These are phyloP conservation scores for Heliconius cydno DNA, from an alignment of 2,888 invertebrate genomes.

Conservation along the genomic window DNA sequence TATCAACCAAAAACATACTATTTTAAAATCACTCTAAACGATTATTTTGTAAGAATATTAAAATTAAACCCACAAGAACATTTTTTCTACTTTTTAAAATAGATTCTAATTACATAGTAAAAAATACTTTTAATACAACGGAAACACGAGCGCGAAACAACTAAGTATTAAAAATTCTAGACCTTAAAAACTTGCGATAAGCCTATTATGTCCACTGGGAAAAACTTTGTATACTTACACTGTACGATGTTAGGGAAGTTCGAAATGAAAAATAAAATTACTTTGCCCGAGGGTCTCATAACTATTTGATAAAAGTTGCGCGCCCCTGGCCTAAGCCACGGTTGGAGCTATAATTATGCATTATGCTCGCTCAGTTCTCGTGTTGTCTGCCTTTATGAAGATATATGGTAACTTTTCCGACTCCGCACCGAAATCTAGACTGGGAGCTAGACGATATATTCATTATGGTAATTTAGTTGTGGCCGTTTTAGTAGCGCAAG, in stretches of 20 bases:
- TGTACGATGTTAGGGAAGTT: conserved; percentile 35
- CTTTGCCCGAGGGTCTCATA: conserved; percentile 49
- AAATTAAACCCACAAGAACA: too few relatives aligned
- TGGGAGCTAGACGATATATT: conserved; percentile 33
- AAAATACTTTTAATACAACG: background rate
- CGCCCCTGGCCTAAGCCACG: conserved; percentile 52
- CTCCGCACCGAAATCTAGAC: conserved; percentile 49
- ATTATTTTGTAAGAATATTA: too few relatives aligned
- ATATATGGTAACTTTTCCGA: conserved; percentile 63
- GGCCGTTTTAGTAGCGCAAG: background rate
- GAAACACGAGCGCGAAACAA: conserved; percentile 1
- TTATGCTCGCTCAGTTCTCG: conserved; percentile 54
- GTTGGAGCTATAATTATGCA: conserved; percentile 64
- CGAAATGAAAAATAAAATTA: conserved; percentile 49
- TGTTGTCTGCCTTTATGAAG: conserved; percentile 67
- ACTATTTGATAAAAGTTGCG: conserved; percentile 56
- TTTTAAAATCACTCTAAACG: too few relatives aligned
- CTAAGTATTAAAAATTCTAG: conserved; percentile 36
- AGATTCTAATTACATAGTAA: conserved; percentile 11
- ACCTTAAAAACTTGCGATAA: conserved; percentile 41
- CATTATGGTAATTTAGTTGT: conserved; percentile 26
- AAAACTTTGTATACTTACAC: conserved; percentile 30
- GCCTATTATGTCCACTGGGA: conserved; percentile 39
- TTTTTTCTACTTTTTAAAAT: background rate
- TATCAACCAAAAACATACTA: too few relatives aligned